Base-by-base conservation (phyloP, 2,113 vertebrate species). In the Chaetodon auriga region DNA sequence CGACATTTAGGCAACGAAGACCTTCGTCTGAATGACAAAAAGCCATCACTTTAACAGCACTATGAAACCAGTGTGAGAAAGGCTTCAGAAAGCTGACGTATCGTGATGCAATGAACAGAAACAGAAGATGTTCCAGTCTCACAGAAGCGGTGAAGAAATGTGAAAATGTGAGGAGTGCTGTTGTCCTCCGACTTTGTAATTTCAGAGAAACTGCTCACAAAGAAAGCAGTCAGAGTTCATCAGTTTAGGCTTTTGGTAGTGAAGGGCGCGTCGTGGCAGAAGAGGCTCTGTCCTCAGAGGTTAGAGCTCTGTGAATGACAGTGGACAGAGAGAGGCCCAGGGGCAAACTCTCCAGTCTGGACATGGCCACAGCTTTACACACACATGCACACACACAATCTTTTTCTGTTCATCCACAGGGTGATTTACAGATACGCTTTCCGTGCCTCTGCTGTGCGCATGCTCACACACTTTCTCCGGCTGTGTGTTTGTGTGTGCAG, bases 291-390 rank as follows among this genome's bases (percentile, higher is more conserved):
- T 84, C 63, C 81, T 82, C 53, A 25, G 83, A 85, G 80, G 75
- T 49, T 87, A 68, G 65, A 85, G 58, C 81, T 84, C 49, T 19
- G 55, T 70, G 84, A 83, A 78, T 85, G 87, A 91, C 89, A 78
- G 82, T 9, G 77, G 88, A 84, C 78, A 86, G 38, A 75, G 41
- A 84, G 71, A 63, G 23, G 60, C 75, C 85, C 53, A 68, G 64
- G 54, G 85, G 83, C 61, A 80, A 82, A 79, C 75, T 76, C 72
- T 83, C 18, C 73, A 83, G 57, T 66, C 64, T 66, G 58, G 55
- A 78, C 81, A 77, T 25, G 64, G 43, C 36, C 46, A 21, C 49
- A 30, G 43, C 75, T 88, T 78, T 41, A 77, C 64, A 75, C 35
- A 69, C 54, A 60, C 41, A 21, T 36, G 25, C 54, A 38, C 65